Evolutionary conservation across 2,113 vertebrate species (phyloP).

Genomic region (Pavo muticus): DNA sequence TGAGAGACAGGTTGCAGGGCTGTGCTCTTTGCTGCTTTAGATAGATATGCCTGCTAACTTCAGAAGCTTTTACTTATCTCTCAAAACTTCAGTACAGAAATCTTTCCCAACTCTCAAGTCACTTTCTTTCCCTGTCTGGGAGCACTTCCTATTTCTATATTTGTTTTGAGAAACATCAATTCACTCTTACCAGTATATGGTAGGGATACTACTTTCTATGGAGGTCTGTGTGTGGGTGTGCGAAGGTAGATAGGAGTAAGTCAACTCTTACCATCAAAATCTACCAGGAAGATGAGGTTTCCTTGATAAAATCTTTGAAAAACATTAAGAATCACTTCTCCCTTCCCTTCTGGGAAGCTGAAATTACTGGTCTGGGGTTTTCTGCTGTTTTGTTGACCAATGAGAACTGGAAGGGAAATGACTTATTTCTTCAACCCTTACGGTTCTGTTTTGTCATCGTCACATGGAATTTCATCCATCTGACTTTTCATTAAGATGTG

Average conservation of each 20-base stretch:
- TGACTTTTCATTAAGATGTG: neutral
- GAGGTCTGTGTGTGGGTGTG: neutral
- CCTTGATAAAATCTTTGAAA: neutral
- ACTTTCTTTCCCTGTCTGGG: neutral
- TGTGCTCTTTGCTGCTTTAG: neutral
- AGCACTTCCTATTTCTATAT: neutral
- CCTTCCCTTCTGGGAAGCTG: neutral
- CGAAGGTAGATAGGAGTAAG: neutral
- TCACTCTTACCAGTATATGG: neutral
- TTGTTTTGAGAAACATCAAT: fast-evolving
- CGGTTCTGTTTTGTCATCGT: neutral
- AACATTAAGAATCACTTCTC: neutral
- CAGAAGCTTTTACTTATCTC: neutral
- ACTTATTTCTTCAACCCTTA: neutral
- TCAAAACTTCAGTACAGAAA: neutral
- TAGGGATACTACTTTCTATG: neutral
- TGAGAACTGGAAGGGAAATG: neutral
- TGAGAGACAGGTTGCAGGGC: neutral
- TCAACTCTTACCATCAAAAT: neutral
- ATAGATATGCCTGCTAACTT: neutral
- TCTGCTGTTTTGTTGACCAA: neutral
- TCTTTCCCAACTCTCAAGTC: neutral
- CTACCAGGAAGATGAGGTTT: neutral
- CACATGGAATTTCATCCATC: neutral
- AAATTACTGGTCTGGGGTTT: neutral